phyloP scores from a whole-genome alignment of 2,888 invertebrate species.

The Aspidiotus rigidus region DNA sequence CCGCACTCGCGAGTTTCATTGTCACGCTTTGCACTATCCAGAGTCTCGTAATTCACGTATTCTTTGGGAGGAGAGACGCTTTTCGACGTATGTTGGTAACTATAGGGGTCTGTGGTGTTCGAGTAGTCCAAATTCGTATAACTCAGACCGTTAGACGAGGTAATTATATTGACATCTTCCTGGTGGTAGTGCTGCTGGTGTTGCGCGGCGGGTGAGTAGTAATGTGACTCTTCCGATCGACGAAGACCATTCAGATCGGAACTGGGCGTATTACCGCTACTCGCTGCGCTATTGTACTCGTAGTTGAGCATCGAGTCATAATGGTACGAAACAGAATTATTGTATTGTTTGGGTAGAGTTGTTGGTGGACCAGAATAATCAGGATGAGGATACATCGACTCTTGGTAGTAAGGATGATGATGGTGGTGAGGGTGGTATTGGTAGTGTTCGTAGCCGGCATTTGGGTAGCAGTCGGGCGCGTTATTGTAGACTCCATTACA shows the following conservation, averaged over 20 bases:
- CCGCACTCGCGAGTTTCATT: conserved; percentile 43
- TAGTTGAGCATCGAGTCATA: conserved; percentile 18
- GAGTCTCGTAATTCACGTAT: conserved; percentile 42
- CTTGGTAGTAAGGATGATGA: conserved; percentile 38
- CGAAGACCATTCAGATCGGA: conserved; percentile 8
- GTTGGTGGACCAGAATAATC: conserved; percentile 19
- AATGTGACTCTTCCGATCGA: conserved; percentile 38
- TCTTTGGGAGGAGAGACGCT: conserved; percentile 14
- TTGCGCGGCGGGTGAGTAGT: conserved; percentile 40
- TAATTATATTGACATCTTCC: conserved; percentile 54
- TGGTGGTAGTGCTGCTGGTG: conserved; percentile 44
- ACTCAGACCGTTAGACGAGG: conserved; percentile 75
- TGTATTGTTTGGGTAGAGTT: conserved; percentile 20
- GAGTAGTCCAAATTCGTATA: conserved; percentile 78
- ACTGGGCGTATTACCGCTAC: conserved; percentile 8
- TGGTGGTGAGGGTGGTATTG: conserved; percentile 44
- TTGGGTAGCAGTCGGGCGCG: conserved; percentile 44
- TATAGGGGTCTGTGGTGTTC: conserved; percentile 41
- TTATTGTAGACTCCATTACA: conserved; percentile 42
- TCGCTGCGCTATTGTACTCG: background rate
- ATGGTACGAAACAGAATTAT: conserved; percentile 3
- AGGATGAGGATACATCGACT: conserved; percentile 21
- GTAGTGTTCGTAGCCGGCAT: conserved; percentile 44
- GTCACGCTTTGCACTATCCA: conserved; percentile 22
- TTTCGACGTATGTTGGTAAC: conserved; percentile 27